Conservation (phyloP, 53 echinoderm and acorn worm species). For the Antedon mediterranea region DNA sequence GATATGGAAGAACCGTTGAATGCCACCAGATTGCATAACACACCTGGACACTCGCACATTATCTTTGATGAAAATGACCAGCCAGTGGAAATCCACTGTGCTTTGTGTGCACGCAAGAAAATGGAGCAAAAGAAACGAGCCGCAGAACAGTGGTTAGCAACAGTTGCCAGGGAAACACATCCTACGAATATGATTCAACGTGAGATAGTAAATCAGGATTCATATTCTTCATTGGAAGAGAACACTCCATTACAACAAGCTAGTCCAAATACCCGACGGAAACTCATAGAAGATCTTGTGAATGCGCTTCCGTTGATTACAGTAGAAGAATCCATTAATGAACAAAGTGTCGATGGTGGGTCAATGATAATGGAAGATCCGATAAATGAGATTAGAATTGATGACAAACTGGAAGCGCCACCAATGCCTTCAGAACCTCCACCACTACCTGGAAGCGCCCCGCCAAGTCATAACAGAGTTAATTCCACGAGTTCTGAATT, state of each 20-base stretch:
- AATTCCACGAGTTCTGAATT: neutral
- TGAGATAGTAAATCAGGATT: neutral
- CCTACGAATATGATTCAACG: neutral
- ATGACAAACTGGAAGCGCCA: conserved; percentile 14
- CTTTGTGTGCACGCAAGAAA: neutral
- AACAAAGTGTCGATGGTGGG: neutral
- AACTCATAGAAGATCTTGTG: conserved; percentile 26
- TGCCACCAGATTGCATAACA: neutral
- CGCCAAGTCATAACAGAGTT: conserved; percentile 1
- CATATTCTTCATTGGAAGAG: neutral
- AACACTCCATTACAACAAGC: conserved; percentile 23
- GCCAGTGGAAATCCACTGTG: neutral
- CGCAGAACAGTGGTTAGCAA: neutral
- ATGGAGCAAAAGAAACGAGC: neutral
- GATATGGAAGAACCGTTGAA: neutral
- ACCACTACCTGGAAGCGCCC: neutral
- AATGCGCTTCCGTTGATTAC: conserved; percentile 19
- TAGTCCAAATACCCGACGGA: conserved; percentile 13
- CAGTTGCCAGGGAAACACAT: neutral
- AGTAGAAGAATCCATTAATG: conserved; percentile 2
- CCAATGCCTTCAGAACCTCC: neutral
- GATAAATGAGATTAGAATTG: neutral
- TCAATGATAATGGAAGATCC: neutral
- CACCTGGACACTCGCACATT: neutral
- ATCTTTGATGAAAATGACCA: neutral